A percentile compares a stretch with the other conserved stretches of the same genome.
These are phyloP conservation scores for Mormyrus hasselquistii DNA, from an alignment of 2,797 vertebrate species.

Conservation along the genomic window DNA sequence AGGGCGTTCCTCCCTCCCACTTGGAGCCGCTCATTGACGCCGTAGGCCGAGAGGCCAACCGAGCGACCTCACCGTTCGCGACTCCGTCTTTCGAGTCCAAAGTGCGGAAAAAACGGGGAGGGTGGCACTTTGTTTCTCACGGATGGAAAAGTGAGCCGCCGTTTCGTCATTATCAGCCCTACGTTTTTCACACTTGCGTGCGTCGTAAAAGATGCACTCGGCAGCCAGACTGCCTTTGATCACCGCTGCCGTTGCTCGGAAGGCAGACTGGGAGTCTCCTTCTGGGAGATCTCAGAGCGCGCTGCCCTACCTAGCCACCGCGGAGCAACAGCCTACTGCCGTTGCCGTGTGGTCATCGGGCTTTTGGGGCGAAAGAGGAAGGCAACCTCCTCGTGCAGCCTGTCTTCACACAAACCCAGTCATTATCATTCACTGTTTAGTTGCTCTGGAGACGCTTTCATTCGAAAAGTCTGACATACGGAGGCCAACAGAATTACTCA, in stretches of 20 bases:
- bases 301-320: background rate
- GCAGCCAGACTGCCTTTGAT: background rate
- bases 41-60: background rate
- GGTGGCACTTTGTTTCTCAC: background rate
- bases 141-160: background rate
- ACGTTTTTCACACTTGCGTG: background rate
- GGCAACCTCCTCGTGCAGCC: background rate
- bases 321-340: background rate
- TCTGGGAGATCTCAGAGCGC: background rate
- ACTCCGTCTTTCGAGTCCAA: background rate
- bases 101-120: background rate
- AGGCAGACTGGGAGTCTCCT: background rate
- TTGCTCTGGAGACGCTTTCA: background rate
- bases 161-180: background rate
- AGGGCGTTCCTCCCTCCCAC: background rate
- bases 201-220: background rate
- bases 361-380: no score
- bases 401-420: background rate
- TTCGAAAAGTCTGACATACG: background rate
- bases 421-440: background rate
- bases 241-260: background rate
- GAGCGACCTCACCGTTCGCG: background rate
- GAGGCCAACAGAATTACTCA: background rate
- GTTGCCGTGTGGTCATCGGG: background rate
- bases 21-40: background rate